Conservation (phyloP, 2,797 vertebrate genomes). For the Borostomias antarcticus region DNA sequence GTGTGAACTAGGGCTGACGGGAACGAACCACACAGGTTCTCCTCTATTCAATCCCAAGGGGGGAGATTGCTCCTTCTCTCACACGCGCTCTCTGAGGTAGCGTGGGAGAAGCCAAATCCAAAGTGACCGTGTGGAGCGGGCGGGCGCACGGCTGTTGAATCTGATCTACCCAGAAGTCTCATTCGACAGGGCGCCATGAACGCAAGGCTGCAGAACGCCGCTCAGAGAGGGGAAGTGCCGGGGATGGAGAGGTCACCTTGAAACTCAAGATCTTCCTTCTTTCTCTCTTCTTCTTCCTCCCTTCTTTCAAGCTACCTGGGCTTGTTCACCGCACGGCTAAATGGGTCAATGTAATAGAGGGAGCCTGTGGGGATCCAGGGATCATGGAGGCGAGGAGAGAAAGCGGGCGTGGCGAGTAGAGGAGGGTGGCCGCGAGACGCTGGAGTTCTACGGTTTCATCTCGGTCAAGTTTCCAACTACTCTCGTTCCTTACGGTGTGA, state of each 20-base stretch:
- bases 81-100: conserved; percentile 40
- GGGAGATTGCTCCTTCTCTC: conserved; percentile 26
- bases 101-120: conserved; percentile 51
- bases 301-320: conserved; percentile 32
- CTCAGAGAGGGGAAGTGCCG: conserved; percentile 34
- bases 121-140: conserved; percentile 43
- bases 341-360: conserved; percentile 22
- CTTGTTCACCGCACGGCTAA: conserved; percentile 12
- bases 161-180: conserved; percentile 50
- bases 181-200: conserved; percentile 35
- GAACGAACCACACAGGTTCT: conserved; percentile 44
- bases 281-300: conserved; percentile 4
- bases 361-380: conserved; percentile 12
- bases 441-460: background rate
- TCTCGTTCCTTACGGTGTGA: background rate
- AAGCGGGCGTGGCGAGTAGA: background rate
- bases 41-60: conserved; percentile 37
- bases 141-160: conserved; percentile 58
- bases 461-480: background rate
- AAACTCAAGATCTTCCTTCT: conserved; percentile 16
- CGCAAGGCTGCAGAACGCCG: conserved; percentile 38
- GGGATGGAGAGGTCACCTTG: conserved; percentile 51
- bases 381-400: background rate
- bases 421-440: background rate
- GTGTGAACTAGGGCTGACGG: conserved; percentile 38